Conservation (phyloP, 2,888 invertebrate species). For the Hirtodrosophila cameraria region DNA sequence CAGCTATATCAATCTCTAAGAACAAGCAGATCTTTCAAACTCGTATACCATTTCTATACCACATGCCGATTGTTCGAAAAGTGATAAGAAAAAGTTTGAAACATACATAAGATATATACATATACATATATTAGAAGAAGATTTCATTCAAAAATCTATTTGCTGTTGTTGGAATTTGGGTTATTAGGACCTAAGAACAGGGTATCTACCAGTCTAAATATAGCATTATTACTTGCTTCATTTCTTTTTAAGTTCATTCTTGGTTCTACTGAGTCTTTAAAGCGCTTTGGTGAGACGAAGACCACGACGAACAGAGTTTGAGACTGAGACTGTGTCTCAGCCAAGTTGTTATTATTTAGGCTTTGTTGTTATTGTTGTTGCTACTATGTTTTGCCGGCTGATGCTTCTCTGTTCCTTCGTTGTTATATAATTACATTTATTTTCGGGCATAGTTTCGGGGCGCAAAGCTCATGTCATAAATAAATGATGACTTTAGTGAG, state of each 20-base stretch:
- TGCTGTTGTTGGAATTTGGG: too few relatives aligned
- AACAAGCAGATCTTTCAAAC: too few relatives aligned
- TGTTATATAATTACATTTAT: constrained; percentile 73
- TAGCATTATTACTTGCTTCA: not conserved
- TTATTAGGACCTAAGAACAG: not conserved
- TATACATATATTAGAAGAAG: too few relatives aligned
- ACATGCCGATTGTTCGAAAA: too few relatives aligned
- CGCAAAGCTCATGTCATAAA: constrained; percentile 75
- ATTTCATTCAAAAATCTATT: too few relatives aligned
- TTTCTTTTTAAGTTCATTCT: constrained; percentile 23
- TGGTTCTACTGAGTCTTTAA: constrained; percentile 30
- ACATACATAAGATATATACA: too few relatives aligned
- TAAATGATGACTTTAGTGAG: constrained; percentile 72
- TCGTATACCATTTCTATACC: too few relatives aligned
- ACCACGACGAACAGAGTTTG: not conserved
- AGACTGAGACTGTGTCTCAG: constrained; percentile 9
- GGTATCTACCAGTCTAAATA: not conserved
- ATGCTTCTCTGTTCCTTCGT: constrained; percentile 36
- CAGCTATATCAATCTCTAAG: too few relatives aligned
- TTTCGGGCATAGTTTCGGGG: constrained; percentile 67
- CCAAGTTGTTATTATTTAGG: constrained; percentile 53
- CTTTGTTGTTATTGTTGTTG: constrained; percentile 18
- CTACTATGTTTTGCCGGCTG: constrained; percentile 32
- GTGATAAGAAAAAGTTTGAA: too few relatives aligned
- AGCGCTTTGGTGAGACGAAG: constrained; percentile 40